Evolutionary conservation across 2,113 vertebrate species (phyloP).

Genomic region (Micromys minutus): DNA sequence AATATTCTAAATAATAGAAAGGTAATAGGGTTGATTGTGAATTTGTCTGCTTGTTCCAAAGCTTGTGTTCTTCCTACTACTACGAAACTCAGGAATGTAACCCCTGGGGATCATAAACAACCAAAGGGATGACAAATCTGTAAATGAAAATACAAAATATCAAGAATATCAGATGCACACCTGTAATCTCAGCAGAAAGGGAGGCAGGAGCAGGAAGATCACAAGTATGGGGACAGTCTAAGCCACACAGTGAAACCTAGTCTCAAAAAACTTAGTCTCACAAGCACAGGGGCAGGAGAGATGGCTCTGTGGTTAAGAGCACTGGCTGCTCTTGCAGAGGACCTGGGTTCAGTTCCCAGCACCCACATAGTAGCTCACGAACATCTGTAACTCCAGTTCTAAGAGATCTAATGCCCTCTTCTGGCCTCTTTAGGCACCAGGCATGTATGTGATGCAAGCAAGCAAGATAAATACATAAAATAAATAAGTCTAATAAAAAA

Average conservation of each 20-base stretch:
- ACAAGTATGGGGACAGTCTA: neutral
- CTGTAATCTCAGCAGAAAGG: neutral
- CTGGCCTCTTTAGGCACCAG: neutral
- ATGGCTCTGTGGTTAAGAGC: neutral
- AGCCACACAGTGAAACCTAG: neutral
- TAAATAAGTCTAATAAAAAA: neutral
- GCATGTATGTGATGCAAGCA: neutral
- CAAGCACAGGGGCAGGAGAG: neutral
- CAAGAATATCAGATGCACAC: neutral
- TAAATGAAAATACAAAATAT: constrained; percentile 48
- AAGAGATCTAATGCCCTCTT: neutral
- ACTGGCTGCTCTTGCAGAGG: neutral
- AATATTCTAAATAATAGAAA: neutral
- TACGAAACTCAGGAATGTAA: neutral
- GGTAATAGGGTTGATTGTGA: neutral
- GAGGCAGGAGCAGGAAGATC: neutral
- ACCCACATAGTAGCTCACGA: neutral
- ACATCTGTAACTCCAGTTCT: neutral
- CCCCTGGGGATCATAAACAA: constrained; percentile 20
- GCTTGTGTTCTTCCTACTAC: neutral
- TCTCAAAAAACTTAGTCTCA: neutral
- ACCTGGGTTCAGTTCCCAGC: neutral
- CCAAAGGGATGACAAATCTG: constrained; percentile 21
- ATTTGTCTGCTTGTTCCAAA: constrained; percentile 19
- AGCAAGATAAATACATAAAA: neutral